A percentile compares a stretch with the other conserved stretches of the same genome.
These are phyloP conservation scores for Megaleporinus macrocephalus DNA, from an alignment of 2,113 vertebrate species.

Conservation along the genomic window DNA sequence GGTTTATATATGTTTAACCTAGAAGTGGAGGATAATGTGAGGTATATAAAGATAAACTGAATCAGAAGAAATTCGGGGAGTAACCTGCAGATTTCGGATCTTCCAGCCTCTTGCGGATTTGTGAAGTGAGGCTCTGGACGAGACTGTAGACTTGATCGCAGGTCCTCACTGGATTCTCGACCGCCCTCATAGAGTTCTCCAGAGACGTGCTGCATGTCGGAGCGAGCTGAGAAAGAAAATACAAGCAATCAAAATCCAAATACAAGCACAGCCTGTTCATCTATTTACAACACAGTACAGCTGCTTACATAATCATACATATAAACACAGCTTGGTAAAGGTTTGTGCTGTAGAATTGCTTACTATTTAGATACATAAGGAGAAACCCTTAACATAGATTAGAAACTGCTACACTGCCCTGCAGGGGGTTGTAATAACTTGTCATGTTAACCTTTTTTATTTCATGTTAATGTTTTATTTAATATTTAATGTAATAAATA, in stretches of 20 bases:
- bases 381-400: no score
- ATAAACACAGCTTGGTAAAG: not conserved
- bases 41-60: not conserved
- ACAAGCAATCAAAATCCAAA: no score
- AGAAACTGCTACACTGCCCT: no score
- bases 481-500: no score
- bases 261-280: not conserved
- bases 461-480: no score
- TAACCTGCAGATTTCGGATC: slow-evolving; percentile 93
- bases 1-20: no score
- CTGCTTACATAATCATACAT: not conserved
- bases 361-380: no score
- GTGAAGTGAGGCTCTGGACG: slow-evolving; percentile 93
- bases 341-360: not conserved
- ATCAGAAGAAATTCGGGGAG: slow-evolving; percentile 21
- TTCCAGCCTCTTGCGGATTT: slow-evolving; percentile 90
- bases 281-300: not conserved
- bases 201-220: slow-evolving; percentile 88
- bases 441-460: no score
- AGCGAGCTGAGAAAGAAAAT: slow-evolving; percentile 79
- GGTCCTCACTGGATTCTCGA: slow-evolving; percentile 90
- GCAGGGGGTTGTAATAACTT: no score
- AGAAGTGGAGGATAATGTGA: no score
- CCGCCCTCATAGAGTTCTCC: slow-evolving; percentile 90
- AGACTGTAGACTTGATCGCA: slow-evolving; percentile 91